These are phyloP conservation scores for Eupleurogrammus muticus DNA, from an alignment of 2,797 vertebrate species.

Conservation along the genomic window DNA sequence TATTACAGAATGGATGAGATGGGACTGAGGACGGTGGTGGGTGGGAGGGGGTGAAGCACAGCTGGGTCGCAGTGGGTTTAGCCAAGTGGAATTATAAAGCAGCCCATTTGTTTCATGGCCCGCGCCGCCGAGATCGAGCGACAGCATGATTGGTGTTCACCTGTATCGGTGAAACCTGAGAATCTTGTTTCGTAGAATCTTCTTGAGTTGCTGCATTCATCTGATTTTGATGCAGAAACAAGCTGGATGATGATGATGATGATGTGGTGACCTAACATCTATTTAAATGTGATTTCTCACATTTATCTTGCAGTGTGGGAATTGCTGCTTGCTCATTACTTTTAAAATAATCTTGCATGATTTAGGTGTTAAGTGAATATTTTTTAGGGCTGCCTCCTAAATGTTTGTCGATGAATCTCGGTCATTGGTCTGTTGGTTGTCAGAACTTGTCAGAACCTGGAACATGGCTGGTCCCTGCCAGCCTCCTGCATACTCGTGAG, in stretches of 20 bases:
- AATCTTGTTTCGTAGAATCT: constrained; percentile 1
- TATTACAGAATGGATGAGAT: constrained; percentile 51
- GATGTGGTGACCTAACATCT: not conserved
- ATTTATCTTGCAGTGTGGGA: not conserved
- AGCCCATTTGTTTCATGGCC: constrained; percentile 18
- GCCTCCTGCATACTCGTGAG: no score
- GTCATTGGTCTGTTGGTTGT: no score
- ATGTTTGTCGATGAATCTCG: no score
- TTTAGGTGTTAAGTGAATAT: no score
- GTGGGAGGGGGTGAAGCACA: constrained; percentile 19
- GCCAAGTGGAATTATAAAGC: constrained; percentile 29
- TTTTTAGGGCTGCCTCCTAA: no score
- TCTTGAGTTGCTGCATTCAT: not conserved
- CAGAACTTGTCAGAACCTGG: no score
- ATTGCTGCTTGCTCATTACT: no score
- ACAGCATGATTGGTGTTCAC: constrained; percentile 16
- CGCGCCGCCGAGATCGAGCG: constrained; percentile 5
- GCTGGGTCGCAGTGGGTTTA: constrained; percentile 41
- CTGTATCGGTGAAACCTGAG: not conserved
- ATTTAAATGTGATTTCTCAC: not conserved
- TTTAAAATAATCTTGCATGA: no score
- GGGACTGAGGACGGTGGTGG: not conserved
- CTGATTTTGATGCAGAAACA: not conserved
- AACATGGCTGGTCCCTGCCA: no score
- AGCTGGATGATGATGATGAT: not conserved